Evolutionary conservation across 2,797 vertebrate species (phyloP), one percentile per base, ranked within the genome.

Genomic region (Aeoliscus strigatus): DNA sequence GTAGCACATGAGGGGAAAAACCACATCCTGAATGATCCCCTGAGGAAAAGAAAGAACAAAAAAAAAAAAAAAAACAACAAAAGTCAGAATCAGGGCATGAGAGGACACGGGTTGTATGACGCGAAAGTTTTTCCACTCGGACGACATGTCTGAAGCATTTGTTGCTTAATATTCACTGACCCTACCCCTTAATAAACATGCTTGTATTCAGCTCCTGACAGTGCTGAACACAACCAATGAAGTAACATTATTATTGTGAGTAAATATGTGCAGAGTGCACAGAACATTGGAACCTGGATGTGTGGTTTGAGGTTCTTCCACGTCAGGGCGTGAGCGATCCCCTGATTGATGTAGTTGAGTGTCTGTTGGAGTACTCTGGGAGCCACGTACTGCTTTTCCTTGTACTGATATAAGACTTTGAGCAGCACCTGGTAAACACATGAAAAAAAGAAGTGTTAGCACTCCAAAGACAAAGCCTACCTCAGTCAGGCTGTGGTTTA

Each of bases 1-100:
- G 85, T 99, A 99, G 82, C 96, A 98, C 96, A 99, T 99, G 85
- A 99, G 86, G n/a, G 96, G 96, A 82, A 99, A 99, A 79, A 99
- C 96, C 84, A 99, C 96, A 72, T 98, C 94, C 87, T 98, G 95
- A 84, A 99, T 95, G 84, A 99, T 97, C 38, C 94, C 94, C 96
- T 99, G 80, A 71, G 15, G 24, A 9, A 15, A 24, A 26, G n/a
- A n/a, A n/a, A n/a, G n/a, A n/a, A n/a, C n/a, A 38, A 13, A 14
- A 2, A 12, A 74, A 79, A 48, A 53, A 11, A 56, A 56, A 27
- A 27, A 16, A 57, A 54, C 21, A 24, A 5, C 5, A 35, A 24
- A 26, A 51, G 15, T 56, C 14, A 46, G 13, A 53, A 40, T 44
- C 24, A 56, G 2, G 13, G 2, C 14, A 5, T 4, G 3, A 12